A percentile compares a stretch with the other conserved stretches of the same genome.
Evolutionary conservation across 2,797 vertebrate species (phyloP).

Genomic region (Spea hammondii): DNA sequence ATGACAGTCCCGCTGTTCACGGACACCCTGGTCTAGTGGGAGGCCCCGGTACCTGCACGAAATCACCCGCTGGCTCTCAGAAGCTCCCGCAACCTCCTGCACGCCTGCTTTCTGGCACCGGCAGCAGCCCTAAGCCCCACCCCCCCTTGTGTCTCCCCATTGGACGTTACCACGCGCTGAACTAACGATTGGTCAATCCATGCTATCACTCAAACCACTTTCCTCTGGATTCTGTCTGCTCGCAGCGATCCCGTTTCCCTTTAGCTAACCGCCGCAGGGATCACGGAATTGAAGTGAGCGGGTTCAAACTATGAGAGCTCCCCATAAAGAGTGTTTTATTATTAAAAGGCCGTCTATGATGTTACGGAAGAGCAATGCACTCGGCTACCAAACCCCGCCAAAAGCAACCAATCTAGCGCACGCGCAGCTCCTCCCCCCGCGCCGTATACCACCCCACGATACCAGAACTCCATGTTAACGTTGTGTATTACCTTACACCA

Average conservation of each 20-base stretch:
- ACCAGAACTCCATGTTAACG: too few species aligned
- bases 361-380: constrained; percentile 55
- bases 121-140: constrained; percentile 6
- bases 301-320: too few species aligned
- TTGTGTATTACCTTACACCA: too few species aligned
- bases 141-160: background rate
- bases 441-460: background rate
- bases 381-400: constrained; percentile 71
- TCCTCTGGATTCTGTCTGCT: background rate
- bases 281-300: background rate
- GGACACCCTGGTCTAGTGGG: too few species aligned
- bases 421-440: constrained; percentile 59
- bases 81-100: constrained; percentile 18
- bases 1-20: too few species aligned
- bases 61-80: background rate
- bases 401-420: constrained; percentile 64
- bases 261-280: too few species aligned
- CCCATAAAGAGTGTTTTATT: background rate
- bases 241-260: background rate
- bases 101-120: constrained; percentile 15
- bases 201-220: background rate
- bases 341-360: background rate
- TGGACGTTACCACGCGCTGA: background rate
- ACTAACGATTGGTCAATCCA: background rate
- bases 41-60: constrained; percentile 18